Evolutionary conservation across 2,888 invertebrate species (phyloP).

Genomic region (Sminthurinus aureus): DNA sequence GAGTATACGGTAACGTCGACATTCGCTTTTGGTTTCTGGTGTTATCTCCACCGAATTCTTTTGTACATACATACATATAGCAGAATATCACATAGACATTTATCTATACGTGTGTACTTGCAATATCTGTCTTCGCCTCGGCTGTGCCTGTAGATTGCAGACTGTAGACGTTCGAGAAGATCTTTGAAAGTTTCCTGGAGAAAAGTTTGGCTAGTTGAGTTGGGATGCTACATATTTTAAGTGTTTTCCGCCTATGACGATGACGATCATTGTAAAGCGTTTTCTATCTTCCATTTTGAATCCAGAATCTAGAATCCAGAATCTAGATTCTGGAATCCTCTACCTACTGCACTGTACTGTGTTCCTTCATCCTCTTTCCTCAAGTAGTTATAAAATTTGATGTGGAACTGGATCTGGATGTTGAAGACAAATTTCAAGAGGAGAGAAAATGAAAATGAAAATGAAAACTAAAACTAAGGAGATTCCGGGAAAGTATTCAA

Average conservation of each 20-base stretch:
- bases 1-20: too few relatives aligned
- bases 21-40: not conserved
- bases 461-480: not conserved
- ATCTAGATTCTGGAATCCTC: too few relatives aligned
- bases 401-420: slow-evolving; percentile 17
- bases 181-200: not conserved
- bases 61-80: not conserved
- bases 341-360: too few relatives aligned
- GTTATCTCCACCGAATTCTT: not conserved
- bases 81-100: too few relatives aligned
- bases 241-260: not conserved
- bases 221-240: slow-evolving; percentile 17
- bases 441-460: not conserved
- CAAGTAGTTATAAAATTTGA: slow-evolving; percentile 21
- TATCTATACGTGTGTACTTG: not conserved
- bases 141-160: too few relatives aligned
- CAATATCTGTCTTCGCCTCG: too few relatives aligned
- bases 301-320: too few relatives aligned
- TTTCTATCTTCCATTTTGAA: too few relatives aligned
- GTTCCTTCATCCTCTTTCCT: not conserved
- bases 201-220: not conserved
- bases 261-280: slow-evolving; percentile 14
- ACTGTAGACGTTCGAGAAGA: not conserved
- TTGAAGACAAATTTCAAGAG: not conserved
- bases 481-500: not conserved